Percentiles rank a stretch among this genome's conserved stretches.
phyloP scores from a whole-genome alignment of 2,113 vertebrate genomes.

The Campylomormyrus numenius region DNA sequence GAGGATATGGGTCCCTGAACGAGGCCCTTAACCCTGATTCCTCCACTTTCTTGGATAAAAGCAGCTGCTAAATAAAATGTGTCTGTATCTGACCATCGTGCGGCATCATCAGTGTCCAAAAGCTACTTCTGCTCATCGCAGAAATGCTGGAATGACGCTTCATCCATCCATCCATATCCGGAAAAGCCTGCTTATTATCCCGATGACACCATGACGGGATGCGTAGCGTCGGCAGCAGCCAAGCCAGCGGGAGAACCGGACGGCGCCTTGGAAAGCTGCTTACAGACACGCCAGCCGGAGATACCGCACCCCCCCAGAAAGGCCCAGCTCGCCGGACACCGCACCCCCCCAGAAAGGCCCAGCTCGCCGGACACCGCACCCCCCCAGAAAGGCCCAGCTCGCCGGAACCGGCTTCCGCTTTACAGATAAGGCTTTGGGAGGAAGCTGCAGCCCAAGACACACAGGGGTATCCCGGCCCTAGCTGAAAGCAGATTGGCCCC shows the following conservation, averaged over 20 bases:
- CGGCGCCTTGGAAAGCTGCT: background rate
- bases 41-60: background rate
- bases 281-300: background rate
- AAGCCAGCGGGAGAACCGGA: background rate
- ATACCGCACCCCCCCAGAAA: background rate
- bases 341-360: background rate
- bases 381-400: background rate
- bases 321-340: background rate
- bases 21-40: background rate
- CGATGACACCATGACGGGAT: background rate
- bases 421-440: background rate
- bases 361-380: background rate
- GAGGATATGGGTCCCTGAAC: background rate
- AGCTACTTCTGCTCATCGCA: background rate
- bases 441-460: background rate
- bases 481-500: background rate
- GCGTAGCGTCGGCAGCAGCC: background rate
- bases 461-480: background rate
- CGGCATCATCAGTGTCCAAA: background rate
- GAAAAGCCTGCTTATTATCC: background rate
- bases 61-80: background rate
- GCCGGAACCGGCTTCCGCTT: background rate
- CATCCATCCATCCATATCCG: background rate
- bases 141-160: background rate
- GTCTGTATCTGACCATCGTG: background rate